Evolutionary conservation across 1,140 invertebrate genomes (phyloP), one percentile per base, ranked within the genome.

Genomic region (Drosophila auraria): DNA sequence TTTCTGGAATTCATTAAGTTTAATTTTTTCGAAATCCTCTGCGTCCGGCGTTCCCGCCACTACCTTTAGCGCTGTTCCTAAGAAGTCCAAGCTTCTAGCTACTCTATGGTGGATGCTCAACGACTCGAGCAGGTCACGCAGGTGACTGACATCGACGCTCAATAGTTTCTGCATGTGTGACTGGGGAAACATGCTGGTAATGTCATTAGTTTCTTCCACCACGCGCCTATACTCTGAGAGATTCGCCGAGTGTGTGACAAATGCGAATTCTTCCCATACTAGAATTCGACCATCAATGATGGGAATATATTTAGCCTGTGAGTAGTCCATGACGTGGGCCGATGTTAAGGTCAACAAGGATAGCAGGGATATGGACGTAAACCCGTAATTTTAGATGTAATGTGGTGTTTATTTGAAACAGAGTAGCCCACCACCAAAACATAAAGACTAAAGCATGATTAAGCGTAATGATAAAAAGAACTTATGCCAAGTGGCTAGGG

Each of bases 241-340:
- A 27, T 65, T 65, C 15, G 51, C 62, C 30, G 40, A 56, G 40
- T 65, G 40, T 47, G 25, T 65, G 3, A 65, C 42, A 2, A 30
- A 56, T 7, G 40, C 62, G 14, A 56, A 44, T 9, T 65, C 62
- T 42, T 64, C 50, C 40, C 38, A 54, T 12, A 65, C 63, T 11
- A 56, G 27, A 38, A 56, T 33, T 56, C 62, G 25, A 14, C 27
- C 36, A 17, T 42, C 47, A 44, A 44, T 14, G 14, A 42, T 33
- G 47, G 62, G 27, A 27, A 27, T 27, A 5, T 27, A 5, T 27
- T 3, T 27, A 5, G 4, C 4, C 25, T 27, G 25, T 27, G 5
- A 27, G 5, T 7, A 27, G 27, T 27, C 27, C 27, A 6, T 27
- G 27, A 27, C 27, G 27, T 44, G 23, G 2, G 36, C 59, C 33